These are phyloP conservation scores for Pseudoips prasinana DNA, from an alignment of 2,888 invertebrate species.

Conservation along the genomic window DNA sequence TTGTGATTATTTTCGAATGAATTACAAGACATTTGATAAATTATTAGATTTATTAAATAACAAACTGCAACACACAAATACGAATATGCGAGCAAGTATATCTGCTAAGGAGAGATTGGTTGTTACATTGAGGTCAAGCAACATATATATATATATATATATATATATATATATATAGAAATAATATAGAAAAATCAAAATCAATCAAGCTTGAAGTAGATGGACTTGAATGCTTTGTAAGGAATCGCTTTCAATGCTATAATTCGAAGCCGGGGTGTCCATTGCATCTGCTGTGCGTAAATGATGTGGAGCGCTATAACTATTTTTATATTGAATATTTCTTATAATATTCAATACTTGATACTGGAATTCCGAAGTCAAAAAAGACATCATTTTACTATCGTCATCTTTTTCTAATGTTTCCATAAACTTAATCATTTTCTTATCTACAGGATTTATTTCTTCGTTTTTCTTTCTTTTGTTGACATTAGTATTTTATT, in stretches of 20 bases:
- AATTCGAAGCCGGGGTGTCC: neutral
- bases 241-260: neutral
- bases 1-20: slow-evolving; percentile 9
- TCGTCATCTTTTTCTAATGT: too few species aligned
- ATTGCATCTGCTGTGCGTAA: neutral
- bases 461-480: too few species aligned
- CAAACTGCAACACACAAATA: slow-evolving; percentile 24
- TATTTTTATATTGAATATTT: too few species aligned
- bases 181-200: neutral
- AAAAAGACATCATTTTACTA: too few species aligned
- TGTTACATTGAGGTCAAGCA: slow-evolving; percentile 27
- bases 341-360: too few species aligned
- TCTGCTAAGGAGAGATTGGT: slow-evolving; percentile 28
- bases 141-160: neutral
- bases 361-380: too few species aligned
- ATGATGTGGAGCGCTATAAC: neutral
- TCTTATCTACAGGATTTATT: too few species aligned
- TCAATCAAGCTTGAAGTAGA: neutral
- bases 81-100: slow-evolving; percentile 25
- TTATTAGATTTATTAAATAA: slow-evolving; percentile 4
- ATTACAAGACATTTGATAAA: slow-evolving; percentile 5
- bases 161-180: too few species aligned
- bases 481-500: too few species aligned
- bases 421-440: too few species aligned
- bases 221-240: neutral